phyloP scores from a whole-genome alignment of 2,888 invertebrate genomes.

The Polydesmus complanatus region DNA sequence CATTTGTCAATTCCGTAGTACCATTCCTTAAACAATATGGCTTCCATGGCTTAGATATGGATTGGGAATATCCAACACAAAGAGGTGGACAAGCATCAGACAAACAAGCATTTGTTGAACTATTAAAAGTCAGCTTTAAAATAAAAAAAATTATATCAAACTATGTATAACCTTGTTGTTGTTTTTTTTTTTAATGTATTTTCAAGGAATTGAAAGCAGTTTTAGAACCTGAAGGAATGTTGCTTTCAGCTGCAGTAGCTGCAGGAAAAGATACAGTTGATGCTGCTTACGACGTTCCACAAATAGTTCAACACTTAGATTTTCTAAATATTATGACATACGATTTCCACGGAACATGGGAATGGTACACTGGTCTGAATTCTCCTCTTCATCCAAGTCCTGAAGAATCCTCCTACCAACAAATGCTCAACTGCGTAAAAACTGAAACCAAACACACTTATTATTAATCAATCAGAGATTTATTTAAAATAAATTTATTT shows the following conservation, averaged over 20 bases:
- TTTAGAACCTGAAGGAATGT: not conserved
- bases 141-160: not conserved
- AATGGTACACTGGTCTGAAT: conserved; percentile 25
- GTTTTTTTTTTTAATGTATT: not conserved
- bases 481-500: not conserved
- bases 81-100: conserved; percentile 26
- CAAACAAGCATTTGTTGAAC: conserved; percentile 37
- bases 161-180: not conserved
- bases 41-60: conserved; percentile 54
- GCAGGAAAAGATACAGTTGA: not conserved
- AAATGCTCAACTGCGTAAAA: conserved; percentile 12
- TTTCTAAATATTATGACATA: conserved; percentile 29
- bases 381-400: conserved; percentile 23
- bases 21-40: conserved; percentile 44
- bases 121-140: conserved; percentile 39
- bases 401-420: conserved; percentile 19
- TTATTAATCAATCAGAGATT: not conserved
- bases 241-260: not conserved
- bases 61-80: conserved; percentile 28
- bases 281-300: not conserved
- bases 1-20: not conserved
- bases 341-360: conserved; percentile 28
- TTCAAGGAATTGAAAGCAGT: not conserved
- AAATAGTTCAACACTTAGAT: conserved; percentile 30
- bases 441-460: not conserved